Percentiles rank a stretch among this genome's conserved stretches.
These are phyloP conservation scores for Chrysogorgia sp. DNA, from an alignment of 92 coral and sea anemone species.

Conservation along the genomic window DNA sequence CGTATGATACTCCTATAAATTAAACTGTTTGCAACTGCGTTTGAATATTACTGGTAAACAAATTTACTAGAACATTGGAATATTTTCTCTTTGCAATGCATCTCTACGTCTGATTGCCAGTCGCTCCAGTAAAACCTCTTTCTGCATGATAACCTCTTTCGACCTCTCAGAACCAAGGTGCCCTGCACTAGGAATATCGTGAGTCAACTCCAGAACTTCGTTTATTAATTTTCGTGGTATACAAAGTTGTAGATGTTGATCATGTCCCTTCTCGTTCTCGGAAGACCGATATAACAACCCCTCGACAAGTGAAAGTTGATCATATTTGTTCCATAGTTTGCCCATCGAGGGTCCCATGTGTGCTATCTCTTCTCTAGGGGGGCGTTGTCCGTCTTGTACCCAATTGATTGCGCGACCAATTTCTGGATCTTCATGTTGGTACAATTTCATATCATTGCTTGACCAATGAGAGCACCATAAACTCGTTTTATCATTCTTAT, in stretches of 20 bases:
- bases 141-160: no score
- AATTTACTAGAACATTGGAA: no score
- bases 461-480: constrained; percentile 24
- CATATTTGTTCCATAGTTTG: constrained; percentile 54
- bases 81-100: no score
- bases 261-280: constrained; percentile 26
- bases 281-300: constrained; percentile 51
- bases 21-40: no score
- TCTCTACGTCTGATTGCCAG: no score
- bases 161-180: constrained; percentile 2
- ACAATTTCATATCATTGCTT: neutral
- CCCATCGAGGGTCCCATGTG: constrained; percentile 46
- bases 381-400: constrained; percentile 31
- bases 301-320: constrained; percentile 27
- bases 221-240: constrained; percentile 3
- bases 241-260: constrained; percentile 30
- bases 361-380: constrained; percentile 34
- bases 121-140: no score
- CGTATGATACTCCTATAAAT: no score
- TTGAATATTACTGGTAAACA: no score
- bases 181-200: neutral
- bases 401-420: constrained; percentile 6
- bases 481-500: neutral
- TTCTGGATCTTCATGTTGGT: constrained; percentile 22
- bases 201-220: neutral